These are phyloP conservation scores for Liasis olivaceus DNA, from an alignment of 2,797 vertebrate species.

Conservation along the genomic window DNA sequence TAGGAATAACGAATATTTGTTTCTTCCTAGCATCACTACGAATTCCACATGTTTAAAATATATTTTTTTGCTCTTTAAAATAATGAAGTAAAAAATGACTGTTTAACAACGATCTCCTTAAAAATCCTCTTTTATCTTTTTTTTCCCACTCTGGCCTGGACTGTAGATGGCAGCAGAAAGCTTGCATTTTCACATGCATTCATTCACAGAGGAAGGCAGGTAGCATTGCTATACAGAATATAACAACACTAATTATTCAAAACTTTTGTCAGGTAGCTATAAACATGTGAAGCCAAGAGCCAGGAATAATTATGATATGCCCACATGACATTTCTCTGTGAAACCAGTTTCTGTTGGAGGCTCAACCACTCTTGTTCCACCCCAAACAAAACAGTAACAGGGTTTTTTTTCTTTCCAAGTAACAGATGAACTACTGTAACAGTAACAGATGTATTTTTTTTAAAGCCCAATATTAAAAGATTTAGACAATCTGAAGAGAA, in stretches of 20 bases:
- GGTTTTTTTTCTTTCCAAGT: too few species aligned
- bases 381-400: not conserved
- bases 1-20: not conserved
- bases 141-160: not conserved
- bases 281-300: not conserved
- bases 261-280: not conserved
- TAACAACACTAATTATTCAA: not conserved
- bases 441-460: not conserved
- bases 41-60: not conserved
- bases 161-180: conserved; percentile 71
- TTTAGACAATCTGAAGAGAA: not conserved
- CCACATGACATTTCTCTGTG: not conserved
- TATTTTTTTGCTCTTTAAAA: not conserved
- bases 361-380: not conserved
- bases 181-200: conserved; percentile 11
- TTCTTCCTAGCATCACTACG: too few species aligned
- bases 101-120: not conserved
- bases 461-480: not conserved
- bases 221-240: not conserved
- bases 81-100: not conserved
- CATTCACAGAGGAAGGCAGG: not conserved
- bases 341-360: not conserved
- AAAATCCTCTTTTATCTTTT: not conserved
- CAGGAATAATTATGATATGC: not conserved
- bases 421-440: too few species aligned